A percentile compares a stretch with the other conserved stretches of the same genome.
Conservation (phyloP, 30 jellyfish, hydroid and myxozoan genomes). For the Aurelia coerulea region DNA sequence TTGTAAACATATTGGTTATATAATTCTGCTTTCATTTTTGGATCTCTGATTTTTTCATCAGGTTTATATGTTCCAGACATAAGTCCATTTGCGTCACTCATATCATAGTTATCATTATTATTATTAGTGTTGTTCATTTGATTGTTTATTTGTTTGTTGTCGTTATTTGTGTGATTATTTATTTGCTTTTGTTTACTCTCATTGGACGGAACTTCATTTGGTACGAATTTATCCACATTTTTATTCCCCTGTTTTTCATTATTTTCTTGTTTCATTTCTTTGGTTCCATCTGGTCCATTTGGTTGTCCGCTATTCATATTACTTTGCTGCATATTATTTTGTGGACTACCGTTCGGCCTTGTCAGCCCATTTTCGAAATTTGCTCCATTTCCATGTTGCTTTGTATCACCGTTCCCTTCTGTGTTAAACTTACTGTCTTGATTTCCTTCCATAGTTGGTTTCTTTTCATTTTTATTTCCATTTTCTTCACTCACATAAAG, state of each 20-base stretch:
- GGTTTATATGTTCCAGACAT: constrained; percentile 13
- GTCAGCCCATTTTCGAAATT: neutral
- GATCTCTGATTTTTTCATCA: constrained; percentile 26
- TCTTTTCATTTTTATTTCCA: neutral
- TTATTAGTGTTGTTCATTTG: neutral
- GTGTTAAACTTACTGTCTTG: neutral
- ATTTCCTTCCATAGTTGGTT: neutral
- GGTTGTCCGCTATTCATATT: neutral
- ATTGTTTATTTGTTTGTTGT: neutral
- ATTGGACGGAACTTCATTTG: constrained; percentile 6
- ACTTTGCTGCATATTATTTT: neutral
- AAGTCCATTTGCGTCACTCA: no score
- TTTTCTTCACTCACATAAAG: constrained; percentile 10
- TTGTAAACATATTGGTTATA: constrained; percentile 61
- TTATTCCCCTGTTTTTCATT: neutral
- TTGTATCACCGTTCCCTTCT: neutral
- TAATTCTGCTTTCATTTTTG: constrained; percentile 47
- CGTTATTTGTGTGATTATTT: neutral
- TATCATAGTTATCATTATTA: no score
- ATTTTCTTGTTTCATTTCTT: neutral
- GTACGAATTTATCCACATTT: constrained; percentile 4
- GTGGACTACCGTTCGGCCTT: neutral
- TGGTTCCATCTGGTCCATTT: neutral
- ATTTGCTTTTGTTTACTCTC: neutral
- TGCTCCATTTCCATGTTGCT: neutral